Conservation (phyloP, 2,113 vertebrate genomes). For the Vidua macroura region DNA sequence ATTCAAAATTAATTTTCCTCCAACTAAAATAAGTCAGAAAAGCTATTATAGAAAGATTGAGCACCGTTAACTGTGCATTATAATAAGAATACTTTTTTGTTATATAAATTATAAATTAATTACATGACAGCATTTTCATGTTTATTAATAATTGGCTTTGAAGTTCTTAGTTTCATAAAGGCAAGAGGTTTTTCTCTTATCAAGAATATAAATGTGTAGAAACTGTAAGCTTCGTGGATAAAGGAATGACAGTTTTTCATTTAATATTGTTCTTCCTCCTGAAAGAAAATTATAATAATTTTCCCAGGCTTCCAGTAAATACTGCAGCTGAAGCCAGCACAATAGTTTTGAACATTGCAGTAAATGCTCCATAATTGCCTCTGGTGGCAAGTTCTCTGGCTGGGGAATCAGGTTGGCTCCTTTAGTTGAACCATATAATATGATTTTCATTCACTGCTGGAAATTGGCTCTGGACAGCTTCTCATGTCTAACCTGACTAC, state of each 20-base stretch:
- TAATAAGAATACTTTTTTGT: not conserved
- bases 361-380: slow-evolving; percentile 40
- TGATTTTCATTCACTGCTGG: slow-evolving; percentile 25
- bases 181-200: not conserved
- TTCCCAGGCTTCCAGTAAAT: slow-evolving; percentile 40
- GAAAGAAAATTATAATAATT: not conserved
- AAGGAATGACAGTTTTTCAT: not conserved
- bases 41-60: not conserved
- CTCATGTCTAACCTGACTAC: slow-evolving; percentile 24
- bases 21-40: not conserved
- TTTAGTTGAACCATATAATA: not conserved
- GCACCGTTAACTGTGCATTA: not conserved
- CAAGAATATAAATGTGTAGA: not conserved
- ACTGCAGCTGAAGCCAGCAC: slow-evolving; percentile 8
- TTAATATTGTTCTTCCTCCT: not conserved
- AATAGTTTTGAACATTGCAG: slow-evolving; percentile 13
- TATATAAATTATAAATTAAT: not conserved
- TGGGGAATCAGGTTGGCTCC: slow-evolving; percentile 27
- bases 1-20: not conserved
- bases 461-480: slow-evolving; percentile 32
- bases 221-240: not conserved
- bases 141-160: not conserved
- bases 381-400: slow-evolving; percentile 43
- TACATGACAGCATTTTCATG: not conserved
- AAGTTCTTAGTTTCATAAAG: not conserved